phyloP scores from a whole-genome alignment of 1,140 invertebrate species.

The Neodiprion virginianus region DNA sequence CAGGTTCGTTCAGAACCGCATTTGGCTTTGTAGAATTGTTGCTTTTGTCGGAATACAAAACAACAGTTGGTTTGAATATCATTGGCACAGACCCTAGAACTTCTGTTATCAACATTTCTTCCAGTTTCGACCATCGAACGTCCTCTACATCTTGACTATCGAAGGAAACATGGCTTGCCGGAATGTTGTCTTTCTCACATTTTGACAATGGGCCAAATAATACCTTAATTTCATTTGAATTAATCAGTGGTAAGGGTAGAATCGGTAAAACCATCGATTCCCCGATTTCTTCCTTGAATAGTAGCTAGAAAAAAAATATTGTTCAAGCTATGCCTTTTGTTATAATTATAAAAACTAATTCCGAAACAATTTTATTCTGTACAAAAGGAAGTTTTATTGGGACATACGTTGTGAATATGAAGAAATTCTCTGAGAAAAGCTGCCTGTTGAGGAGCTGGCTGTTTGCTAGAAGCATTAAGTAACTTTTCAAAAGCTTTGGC shows the following conservation, averaged over 20 bases:
- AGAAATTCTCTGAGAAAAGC: conserved; percentile 90
- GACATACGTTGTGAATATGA: conserved; percentile 76
- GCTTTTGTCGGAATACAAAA: conserved; percentile 71
- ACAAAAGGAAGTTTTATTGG: conserved; percentile 38
- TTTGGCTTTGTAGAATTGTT: conserved; percentile 73
- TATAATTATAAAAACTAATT: conserved; percentile 28
- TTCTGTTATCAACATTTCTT: conserved; percentile 78
- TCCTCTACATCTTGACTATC: conserved; percentile 51
- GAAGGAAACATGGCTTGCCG: conserved; percentile 46
- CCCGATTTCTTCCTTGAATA: conserved; percentile 61
- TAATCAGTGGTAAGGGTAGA: conserved; percentile 74
- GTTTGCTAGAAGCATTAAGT: conserved; percentile 77
- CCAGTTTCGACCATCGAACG: conserved; percentile 74
- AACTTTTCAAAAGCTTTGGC: conserved; percentile 81
- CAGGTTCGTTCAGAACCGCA: conserved; percentile 80
- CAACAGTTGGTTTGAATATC: conserved; percentile 79
- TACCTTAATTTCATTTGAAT: conserved; percentile 71
- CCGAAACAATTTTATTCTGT: conserved; percentile 14
- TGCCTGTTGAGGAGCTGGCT: conserved; percentile 79
- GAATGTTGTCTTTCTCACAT: conserved; percentile 38
- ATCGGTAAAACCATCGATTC: conserved; percentile 62
- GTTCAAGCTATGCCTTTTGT: conserved; percentile 19
- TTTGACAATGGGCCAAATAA: conserved; percentile 64
- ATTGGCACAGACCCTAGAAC: conserved; percentile 74
- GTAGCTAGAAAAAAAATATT: conserved; percentile 43